Conservation (phyloP, 1,140 invertebrate genomes). For the Zaprionus africanus region DNA sequence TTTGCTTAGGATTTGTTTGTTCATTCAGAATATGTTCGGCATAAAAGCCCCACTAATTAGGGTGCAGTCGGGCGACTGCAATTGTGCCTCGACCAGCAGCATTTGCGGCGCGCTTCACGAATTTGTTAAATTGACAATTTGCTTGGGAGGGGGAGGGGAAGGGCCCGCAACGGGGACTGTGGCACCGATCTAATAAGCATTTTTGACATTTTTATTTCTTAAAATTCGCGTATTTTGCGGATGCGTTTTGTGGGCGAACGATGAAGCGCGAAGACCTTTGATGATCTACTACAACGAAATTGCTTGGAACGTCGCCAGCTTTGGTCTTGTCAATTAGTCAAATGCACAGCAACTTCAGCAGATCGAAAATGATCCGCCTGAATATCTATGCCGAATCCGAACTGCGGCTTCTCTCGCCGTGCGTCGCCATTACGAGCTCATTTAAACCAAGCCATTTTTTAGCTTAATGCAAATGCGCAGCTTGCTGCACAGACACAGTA, state of each 20-base stretch:
- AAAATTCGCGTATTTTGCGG: conserved; percentile 38
- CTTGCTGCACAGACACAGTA: not conserved
- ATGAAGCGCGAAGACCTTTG: conserved; percentile 60
- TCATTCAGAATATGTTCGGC: conserved; percentile 30
- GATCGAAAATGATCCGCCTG: conserved; percentile 47
- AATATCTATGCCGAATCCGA: conserved; percentile 11
- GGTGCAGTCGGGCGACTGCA: conserved; percentile 44
- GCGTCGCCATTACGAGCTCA: conserved; percentile 25
- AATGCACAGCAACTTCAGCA: conserved; percentile 67
- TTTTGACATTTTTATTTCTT: conserved; percentile 66
- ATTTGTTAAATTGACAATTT: conserved; percentile 74
- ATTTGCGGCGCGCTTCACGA: conserved; percentile 33
- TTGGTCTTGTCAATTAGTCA: conserved; percentile 78
- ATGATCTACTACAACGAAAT: conserved; percentile 66
- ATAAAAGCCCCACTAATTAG: conserved; percentile 68
- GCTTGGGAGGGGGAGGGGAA: too few relatives aligned
- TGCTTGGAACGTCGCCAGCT: conserved; percentile 71
- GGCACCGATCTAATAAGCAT: conserved; percentile 59
- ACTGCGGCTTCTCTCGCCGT: conserved; percentile 1
- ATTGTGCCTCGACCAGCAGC: conserved; percentile 18
- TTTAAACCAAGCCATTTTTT: conserved; percentile 34
- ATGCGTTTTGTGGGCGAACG: conserved; percentile 42
- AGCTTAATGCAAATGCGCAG: conserved; percentile 34
- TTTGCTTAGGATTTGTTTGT: conserved; percentile 14
- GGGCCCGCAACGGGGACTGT: not conserved